Evolutionary conservation across 2,113 vertebrate genomes (phyloP).

Genomic region (Rhineura floridana): DNA sequence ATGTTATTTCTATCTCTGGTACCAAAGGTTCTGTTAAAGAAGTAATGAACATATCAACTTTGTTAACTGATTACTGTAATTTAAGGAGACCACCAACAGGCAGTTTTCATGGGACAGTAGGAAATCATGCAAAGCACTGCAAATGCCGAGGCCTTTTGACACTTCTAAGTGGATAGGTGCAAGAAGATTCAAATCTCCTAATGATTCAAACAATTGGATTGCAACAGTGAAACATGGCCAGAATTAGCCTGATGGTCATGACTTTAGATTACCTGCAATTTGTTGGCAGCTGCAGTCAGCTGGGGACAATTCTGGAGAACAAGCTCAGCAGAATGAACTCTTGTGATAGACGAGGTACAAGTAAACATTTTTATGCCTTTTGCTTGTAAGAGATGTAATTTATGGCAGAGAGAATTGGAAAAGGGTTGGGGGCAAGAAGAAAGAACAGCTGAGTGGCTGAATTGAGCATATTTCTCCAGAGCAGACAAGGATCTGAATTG

Average conservation of each 20-base stretch:
- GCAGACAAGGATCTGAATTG: slow-evolving; percentile 21
- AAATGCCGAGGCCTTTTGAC: background rate
- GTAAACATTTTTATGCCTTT: slow-evolving; percentile 7
- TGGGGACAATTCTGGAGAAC: slow-evolving; percentile 5
- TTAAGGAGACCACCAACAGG: background rate
- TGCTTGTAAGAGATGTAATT: slow-evolving; percentile 38
- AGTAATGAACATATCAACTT: no score
- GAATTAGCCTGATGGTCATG: background rate
- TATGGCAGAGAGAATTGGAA: slow-evolving; percentile 11
- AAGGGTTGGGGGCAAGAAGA: background rate
- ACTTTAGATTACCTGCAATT: slow-evolving; percentile 1
- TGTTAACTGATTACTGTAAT: no score
- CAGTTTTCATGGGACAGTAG: background rate
- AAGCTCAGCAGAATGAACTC: background rate
- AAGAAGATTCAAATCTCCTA: background rate
- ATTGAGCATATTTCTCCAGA: slow-evolving; percentile 16
- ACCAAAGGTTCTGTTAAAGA: no score
- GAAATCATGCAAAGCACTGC: background rate
- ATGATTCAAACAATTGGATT: background rate
- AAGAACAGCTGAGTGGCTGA: background rate
- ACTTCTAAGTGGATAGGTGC: background rate
- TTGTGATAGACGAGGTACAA: slow-evolving; percentile 25
- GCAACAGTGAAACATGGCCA: accelerated
- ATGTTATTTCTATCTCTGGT: no score
- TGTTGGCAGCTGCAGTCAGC: background rate